These are phyloP conservation scores for Betta splendens DNA, from an alignment of 2,797 vertebrate species.

Conservation along the genomic window DNA sequence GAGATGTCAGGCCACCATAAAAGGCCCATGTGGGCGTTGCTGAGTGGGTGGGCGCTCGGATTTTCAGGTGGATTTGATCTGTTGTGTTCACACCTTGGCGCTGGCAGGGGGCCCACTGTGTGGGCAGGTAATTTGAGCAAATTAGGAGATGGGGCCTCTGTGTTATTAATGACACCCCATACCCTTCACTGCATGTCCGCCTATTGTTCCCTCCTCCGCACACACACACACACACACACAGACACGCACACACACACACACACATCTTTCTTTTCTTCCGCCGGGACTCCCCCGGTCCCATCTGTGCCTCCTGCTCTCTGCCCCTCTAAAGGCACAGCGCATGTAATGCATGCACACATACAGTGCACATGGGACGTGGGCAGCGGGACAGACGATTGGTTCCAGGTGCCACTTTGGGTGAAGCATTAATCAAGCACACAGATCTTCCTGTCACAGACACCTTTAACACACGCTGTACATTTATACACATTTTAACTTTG, in stretches of 20 bases:
- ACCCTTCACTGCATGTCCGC: conserved; percentile 62
- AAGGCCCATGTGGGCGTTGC: conserved; percentile 65
- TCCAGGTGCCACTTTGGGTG: conserved; percentile 82
- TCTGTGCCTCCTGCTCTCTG: conserved; percentile 60
- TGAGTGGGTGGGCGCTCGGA: conserved; percentile 64
- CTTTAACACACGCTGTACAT: conserved; percentile 33
- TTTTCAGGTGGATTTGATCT: conserved; percentile 82
- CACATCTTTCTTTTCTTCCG: conserved; percentile 72
- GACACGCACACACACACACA: too few relatives aligned
- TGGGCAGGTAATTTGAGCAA: conserved; percentile 81
- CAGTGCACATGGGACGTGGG: conserved; percentile 49
- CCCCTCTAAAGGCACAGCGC: conserved; percentile 40
- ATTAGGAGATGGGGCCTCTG: conserved; percentile 80
- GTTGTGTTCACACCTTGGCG: conserved; percentile 73
- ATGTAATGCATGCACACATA: conserved; percentile 49
- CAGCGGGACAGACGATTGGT: conserved; percentile 65
- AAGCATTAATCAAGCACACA: conserved; percentile 83
- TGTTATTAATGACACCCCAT: conserved; percentile 71
- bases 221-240: too few relatives aligned
- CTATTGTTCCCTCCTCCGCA: conserved; percentile 67
- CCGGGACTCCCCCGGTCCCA: conserved; percentile 44
- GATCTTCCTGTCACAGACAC: conserved; percentile 73
- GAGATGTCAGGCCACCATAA: conserved; percentile 56
- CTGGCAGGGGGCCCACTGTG: conserved; percentile 63
- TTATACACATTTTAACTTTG: neutral